Percentiles rank a stretch among this genome's conserved stretches.
Evolutionary conservation across 2,113 vertebrate genomes (phyloP).

Genomic region (Heloderma charlesbogerti): DNA sequence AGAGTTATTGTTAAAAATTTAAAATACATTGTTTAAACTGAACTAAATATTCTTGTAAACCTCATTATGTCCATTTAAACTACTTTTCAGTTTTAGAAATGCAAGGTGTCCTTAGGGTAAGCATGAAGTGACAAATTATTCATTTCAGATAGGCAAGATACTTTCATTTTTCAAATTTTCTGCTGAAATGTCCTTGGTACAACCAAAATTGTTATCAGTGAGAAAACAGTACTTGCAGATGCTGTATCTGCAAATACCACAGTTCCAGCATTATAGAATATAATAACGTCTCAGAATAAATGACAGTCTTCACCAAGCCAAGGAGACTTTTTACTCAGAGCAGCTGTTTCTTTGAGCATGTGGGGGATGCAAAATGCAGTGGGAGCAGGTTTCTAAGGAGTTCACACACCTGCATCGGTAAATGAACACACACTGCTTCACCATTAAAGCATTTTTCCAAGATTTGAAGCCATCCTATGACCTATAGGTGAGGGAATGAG

Average conservation of each 20-base stretch:
- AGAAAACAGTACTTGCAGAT: slow-evolving; percentile 41
- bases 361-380: not conserved
- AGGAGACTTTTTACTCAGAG: slow-evolving; percentile 44
- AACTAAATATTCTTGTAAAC: not conserved
- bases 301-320: slow-evolving; percentile 35
- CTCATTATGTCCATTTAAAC: slow-evolving; percentile 5
- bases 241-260: slow-evolving; percentile 35
- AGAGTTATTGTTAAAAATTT: not conserved
- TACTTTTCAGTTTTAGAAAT: not conserved
- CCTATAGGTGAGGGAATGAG: not conserved
- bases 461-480: fast-evolving
- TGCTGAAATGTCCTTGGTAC: slow-evolving; percentile 48
- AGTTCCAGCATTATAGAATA: not conserved
- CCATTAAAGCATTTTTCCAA: not conserved
- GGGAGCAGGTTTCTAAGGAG: slow-evolving; percentile 33
- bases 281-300: slow-evolving; percentile 34
- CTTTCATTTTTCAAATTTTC: slow-evolving; percentile 59
- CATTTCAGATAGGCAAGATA: slow-evolving; percentile 52
- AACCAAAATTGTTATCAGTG: slow-evolving; percentile 32
- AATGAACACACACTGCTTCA: not conserved
- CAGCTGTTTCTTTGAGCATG: slow-evolving; percentile 54
- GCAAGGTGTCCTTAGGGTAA: not conserved
- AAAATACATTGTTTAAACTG: not conserved
- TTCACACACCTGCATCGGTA: slow-evolving; percentile 38
- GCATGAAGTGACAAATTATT: slow-evolving; percentile 50